Conservation (phyloP, 2,888 invertebrate species). For the Colletes collaris region DNA sequence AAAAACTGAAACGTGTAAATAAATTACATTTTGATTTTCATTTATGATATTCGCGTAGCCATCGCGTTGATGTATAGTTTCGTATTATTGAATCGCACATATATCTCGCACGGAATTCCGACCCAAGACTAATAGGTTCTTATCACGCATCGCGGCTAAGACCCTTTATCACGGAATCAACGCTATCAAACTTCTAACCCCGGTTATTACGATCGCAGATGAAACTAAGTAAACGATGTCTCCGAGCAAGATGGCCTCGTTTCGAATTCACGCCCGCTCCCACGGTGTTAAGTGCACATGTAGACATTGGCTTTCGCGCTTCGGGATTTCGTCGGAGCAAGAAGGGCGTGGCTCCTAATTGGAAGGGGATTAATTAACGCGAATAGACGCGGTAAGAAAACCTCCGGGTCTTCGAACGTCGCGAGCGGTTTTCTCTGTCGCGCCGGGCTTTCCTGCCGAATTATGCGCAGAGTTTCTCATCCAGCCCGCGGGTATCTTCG, state of each 20-base stretch:
- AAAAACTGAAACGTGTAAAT: too few relatives aligned
- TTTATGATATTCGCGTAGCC: too few relatives aligned
- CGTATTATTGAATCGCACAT: too few relatives aligned
- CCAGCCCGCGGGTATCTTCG: constrained; percentile 9
- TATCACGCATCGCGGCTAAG: background rate
- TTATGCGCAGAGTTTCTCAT: constrained; percentile 62
- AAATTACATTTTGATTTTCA: too few relatives aligned
- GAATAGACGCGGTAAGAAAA: constrained; percentile 65
- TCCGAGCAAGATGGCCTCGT: constrained; percentile 42
- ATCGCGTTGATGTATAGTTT: too few relatives aligned
- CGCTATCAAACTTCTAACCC: constrained; percentile 22
- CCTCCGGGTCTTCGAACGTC: constrained; percentile 58
- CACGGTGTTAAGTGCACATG: constrained; percentile 48
- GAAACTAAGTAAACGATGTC: constrained; percentile 41
- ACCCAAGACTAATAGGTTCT: background rate
- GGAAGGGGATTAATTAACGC: constrained; percentile 72
- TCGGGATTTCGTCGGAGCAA: constrained; percentile 49
- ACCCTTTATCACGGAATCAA: background rate
- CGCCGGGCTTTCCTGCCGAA: constrained; percentile 59
- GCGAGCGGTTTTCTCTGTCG: constrained; percentile 38
- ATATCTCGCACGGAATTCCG: too few relatives aligned
- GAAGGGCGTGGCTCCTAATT: constrained; percentile 68
- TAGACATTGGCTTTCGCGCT: constrained; percentile 58
- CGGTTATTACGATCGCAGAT: constrained; percentile 42
- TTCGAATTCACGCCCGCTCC: constrained; percentile 48